Evolutionary conservation across 1,140 invertebrate genomes (phyloP).

Genomic region (Tribolium castaneum): DNA sequence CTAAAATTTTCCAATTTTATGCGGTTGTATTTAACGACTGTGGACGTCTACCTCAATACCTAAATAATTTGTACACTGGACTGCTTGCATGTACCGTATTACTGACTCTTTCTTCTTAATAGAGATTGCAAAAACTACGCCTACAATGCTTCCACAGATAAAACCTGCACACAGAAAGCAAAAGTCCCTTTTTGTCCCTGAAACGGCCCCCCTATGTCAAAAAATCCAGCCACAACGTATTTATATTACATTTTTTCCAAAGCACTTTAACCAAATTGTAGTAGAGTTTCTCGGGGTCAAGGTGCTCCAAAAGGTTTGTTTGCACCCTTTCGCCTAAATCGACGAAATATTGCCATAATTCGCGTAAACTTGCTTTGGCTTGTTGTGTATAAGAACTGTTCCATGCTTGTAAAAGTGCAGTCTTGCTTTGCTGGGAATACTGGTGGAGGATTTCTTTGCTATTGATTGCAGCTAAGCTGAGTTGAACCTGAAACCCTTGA

Average conservation of each 20-base stretch:
- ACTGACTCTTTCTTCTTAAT: conserved; percentile 60
- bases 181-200: conserved; percentile 64
- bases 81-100: conserved; percentile 67
- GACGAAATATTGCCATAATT: conserved; percentile 58
- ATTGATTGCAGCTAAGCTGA: conserved; percentile 61
- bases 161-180: conserved; percentile 67
- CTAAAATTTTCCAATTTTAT: conserved; percentile 59
- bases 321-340: conserved; percentile 59
- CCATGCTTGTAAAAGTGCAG: conserved; percentile 60
- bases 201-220: conserved; percentile 60
- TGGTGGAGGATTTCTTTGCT: conserved; percentile 62
- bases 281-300: conserved; percentile 56
- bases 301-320: conserved; percentile 58
- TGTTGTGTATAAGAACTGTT: conserved; percentile 61
- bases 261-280: conserved; percentile 47
- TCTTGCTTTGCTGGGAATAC: conserved; percentile 59
- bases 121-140: conserved; percentile 64
- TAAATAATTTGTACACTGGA: conserved; percentile 68
- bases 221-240: conserved; percentile 32
- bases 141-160: conserved; percentile 66
- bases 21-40: not conserved
- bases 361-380: conserved; percentile 59
- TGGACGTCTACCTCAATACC: conserved; percentile 66
- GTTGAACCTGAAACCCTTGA: conserved; percentile 62
- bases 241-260: conserved; percentile 55